Base-by-base conservation (phyloP, 2,797 vertebrate genomes). In the Percopsis omiscomaycus region DNA sequence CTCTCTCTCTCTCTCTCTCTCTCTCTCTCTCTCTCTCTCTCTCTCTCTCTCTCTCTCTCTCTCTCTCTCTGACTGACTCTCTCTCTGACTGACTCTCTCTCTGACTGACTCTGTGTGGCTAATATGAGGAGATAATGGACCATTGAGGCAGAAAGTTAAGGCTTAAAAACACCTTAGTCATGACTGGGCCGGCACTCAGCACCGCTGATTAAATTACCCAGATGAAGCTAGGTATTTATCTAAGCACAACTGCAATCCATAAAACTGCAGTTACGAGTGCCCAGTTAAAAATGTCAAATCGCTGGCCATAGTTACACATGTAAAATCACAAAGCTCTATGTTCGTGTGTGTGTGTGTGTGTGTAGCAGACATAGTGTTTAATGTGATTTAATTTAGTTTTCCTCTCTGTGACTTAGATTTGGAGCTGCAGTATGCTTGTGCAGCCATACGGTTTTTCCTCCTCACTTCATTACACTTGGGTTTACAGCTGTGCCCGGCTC, bases 111-210 rank as follows among this genome's bases (percentile, higher is more conserved):
- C 61, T 77, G 68, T 65, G 11, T 63, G 68, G 70, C 66, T 82
- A 69, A 73, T 77, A 74, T 61, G 69, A 83, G 61, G 69, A 79
- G 80, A 88, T 83, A 84, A 86, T 81, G 68, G 81, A 61, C 70
- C 66, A 69, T 71, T 83, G 66, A 77, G 58, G 74, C 66, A 77
- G 64, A 78, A 73, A 63, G 52, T 11, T 59, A 75, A 66, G 73
- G 71, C 68, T 84, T 84, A 74, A 81, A 87, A 88, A 70, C 60
- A 81, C 79, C 81, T 73, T 45, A 69, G 74, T 87, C 78, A 73
- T 70, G 77, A 85, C 81, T 61, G 60, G 73, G 70, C 78, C 61
- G 55, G 68, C 70, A 61, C 59, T 63, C 75, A 69, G 75, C 66
- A 2, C 27, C 49, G 13, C 69, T 74, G 78, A 81, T 84, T 83